Evolutionary conservation across 1,140 invertebrate genomes (phyloP), one percentile per base, ranked within the genome.

Genomic region (Drosophila persimilis): DNA sequence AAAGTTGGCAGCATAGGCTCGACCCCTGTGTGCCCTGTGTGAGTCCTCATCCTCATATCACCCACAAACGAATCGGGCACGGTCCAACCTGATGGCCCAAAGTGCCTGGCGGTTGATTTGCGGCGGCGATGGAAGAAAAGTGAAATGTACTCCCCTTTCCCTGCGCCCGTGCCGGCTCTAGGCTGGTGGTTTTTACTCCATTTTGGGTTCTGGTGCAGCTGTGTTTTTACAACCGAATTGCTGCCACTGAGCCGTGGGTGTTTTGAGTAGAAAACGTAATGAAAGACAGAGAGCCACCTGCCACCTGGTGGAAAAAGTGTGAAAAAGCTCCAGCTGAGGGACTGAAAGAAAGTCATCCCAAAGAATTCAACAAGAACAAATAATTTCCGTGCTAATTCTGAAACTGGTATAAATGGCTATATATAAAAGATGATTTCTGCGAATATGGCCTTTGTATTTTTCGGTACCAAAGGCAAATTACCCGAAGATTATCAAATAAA

Each of bases 21-120:
- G 63, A 56, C 35, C 52, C 43, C 63, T 17, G 17, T 17, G 17
- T 17, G 3, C n/a, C 57, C 31, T 31, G 31, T 2, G 8, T 0
- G 31, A 39, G 35, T 39, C 3, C 31, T 39, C 60, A 24, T 39
- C 3, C 31, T 39, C 60, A 24, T 45, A 39, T 20, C 17, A 15
- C 39, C 41, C 13, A 20, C 59, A 55, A 54, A 41, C 39, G 58
- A 24, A 63, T 45, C 22, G 17, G 58, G 17, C 55, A 41, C n/a
- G 22, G 70, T 64, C 70, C 70, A 41, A 47, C 17, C 47, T 51
- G 52, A 73, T 73, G 44, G 70, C 71, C 71, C 22, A 65, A 56
- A 73, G 70, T 65, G 59, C 54, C 73, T 39, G 57, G 57, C 58
- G 67, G 70, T 73, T 73, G 57, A 73, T 73, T 73, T 73, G 70